Evolutionary conservation across 2,888 invertebrate genomes (phyloP), one percentile per base, ranked within the genome.

Genomic region (Nymphalis urticae): DNA sequence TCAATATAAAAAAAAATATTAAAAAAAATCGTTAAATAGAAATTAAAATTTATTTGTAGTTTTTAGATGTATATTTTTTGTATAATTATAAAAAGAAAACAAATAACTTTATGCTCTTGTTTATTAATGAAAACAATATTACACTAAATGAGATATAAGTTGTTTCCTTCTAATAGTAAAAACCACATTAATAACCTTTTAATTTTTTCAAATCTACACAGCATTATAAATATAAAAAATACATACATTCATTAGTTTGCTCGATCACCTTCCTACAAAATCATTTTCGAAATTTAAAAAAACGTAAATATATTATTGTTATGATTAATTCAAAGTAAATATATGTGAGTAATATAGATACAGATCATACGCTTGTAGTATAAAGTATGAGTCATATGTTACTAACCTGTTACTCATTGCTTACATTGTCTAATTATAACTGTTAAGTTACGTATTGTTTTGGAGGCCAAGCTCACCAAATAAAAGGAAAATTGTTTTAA

Each of bases 331-430:
- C 64, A 72, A 70, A 56, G 70, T 73, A 72, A 73, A 75, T 74
- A 77, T 74, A 62, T 21, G n/a, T 62, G 42, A 48, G 32, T 66
- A 21, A 51, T 47, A 27, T 51, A 27, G 51, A 32, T 56, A 56
- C 32, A 56, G 54, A 58, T 58, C 51, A 32, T 53, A n/a, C 71
- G 69, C 64, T 72, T 69, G 72, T 70, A 72, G 72, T 77, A 42
- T 68, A 47, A 62, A 68, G 68, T 64, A 64, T 70, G 66, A 65
- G 70, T 75, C 73, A 74, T 69, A 70, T 73, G 74, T 73, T 75
- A 75, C 72, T 77, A 78, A 76, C 77, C 77, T 75, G 75, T 77
- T 73, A 72, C 75, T 76, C 75, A 74, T 68, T 68, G 70, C 59
- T 72, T 69, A 69, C 70, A 70, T 73, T 73, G 71, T 74, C 70